Evolutionary conservation across 35 echinoderm and acorn worm species (phyloP).

Genomic region (Strongylocentrotus purpuratus): DNA sequence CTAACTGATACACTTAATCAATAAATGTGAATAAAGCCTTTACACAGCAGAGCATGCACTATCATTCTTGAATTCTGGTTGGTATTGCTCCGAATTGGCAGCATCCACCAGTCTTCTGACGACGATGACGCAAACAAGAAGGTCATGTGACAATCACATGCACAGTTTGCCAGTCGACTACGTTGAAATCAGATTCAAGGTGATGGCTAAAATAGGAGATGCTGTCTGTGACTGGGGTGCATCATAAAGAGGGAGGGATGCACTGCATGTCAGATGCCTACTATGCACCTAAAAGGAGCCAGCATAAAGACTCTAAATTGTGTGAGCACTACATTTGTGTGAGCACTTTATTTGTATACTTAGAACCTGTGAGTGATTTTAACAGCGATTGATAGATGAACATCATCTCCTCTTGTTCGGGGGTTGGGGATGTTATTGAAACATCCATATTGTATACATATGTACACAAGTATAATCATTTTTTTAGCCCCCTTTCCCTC

Average conservation of each 20-base stretch:
- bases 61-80: no score
- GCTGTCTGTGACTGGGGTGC: neutral
- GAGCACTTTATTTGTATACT: neutral
- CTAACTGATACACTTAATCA: no score
- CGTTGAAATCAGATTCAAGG: neutral
- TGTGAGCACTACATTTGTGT: neutral
- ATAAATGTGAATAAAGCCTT: no score
- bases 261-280: neutral
- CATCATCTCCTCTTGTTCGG: no score
- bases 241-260: neutral
- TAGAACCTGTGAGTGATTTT: neutral
- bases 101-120: neutral
- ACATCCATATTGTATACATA: no score
- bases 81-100: neutral
- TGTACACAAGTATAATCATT: no score
- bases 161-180: neutral
- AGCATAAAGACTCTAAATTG: neutral
- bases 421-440: no score
- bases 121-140: neutral
- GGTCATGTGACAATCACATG: neutral
- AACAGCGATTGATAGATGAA: neutral
- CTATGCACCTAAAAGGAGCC: neutral
- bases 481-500: no score
- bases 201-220: neutral
- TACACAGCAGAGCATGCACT: no score